Base-by-base conservation (phyloP, 1,140 invertebrate genomes). In the Seison nebaliae region DNA sequence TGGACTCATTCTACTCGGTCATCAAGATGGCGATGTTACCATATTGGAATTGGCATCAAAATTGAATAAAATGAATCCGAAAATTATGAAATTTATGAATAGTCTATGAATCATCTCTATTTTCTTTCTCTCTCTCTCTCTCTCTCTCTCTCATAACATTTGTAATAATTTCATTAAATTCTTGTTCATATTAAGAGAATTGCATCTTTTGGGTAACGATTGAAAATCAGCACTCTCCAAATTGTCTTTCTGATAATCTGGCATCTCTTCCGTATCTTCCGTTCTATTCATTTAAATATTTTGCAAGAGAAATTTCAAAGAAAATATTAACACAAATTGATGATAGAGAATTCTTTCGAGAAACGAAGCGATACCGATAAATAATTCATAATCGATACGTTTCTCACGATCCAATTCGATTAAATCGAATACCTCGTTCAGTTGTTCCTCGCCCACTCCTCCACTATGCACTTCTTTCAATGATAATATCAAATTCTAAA, bases 211-310 rank as follows among this genome's bases (percentile, higher is more conserved):
- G n/a, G n/a, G n/a, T 34, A 54, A 45, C 4, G 50, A 46, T 34
- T 43, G 45, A 43, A 54, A 54, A 44, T 54, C 52, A 7, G 52
- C 52, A 33, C 46, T 46, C 40, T 54, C 52, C 12, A 54, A 49
- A 33, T 45, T 47, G 24, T 52, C 52, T 43, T 44, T 48, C 43
- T 52, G 50, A 36, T 44, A 48, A 19, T 52, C 49, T 8, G 41
- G 42, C 21, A 47, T 36, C 22, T 53, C 48, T 1, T 30, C 30
- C 2, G 50, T 53, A 30, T 53, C 50, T 16, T 47, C 49, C 14
- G 50, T 53, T 4, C 51, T 53, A 43, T n/a, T 44, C 46, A 21
- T 22, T 24, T 18, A 37, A 35, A 18, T 12, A 29, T 26, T 8
- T 24, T 39, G 18, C 15, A 18, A 38, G 38, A 14, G 16, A 11